These are phyloP conservation scores for Incurvaria masculella DNA, from an alignment of 2,888 invertebrate species.

Conservation along the genomic window DNA sequence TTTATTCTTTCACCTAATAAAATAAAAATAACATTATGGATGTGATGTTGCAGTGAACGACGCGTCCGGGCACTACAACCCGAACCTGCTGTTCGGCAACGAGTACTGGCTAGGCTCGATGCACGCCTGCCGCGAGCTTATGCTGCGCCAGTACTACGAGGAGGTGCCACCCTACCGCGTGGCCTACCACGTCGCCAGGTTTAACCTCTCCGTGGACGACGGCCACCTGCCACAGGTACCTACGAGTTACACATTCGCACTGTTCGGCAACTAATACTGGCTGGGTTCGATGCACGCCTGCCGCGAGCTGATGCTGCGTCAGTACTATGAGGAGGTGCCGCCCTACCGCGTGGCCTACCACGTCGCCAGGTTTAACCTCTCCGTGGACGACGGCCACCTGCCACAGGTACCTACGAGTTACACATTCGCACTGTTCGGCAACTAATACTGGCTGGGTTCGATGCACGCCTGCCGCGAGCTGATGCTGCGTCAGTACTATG, in stretches of 20 bases:
- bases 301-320: constrained; percentile 56
- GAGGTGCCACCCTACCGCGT: constrained; percentile 59
- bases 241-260: no score
- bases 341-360: constrained; percentile 61
- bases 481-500: constrained; percentile 49
- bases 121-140: constrained; percentile 65
- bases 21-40: background rate
- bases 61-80: constrained; percentile 75
- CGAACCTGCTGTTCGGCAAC: constrained; percentile 74
- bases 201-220: constrained; percentile 53
- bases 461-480: constrained; percentile 66
- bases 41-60: constrained; percentile 63
- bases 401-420: no score
- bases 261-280: constrained; percentile 83
- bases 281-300: constrained; percentile 71
- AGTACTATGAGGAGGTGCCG: constrained; percentile 50
- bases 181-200: constrained; percentile 59
- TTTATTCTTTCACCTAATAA: no score
- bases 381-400: constrained; percentile 49
- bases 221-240: constrained; percentile 53
- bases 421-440: no score
- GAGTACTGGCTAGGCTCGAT: constrained; percentile 80
- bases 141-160: constrained; percentile 46
- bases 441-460: constrained; percentile 80
- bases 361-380: constrained; percentile 58